phyloP scores from a whole-genome alignment of 1,140 invertebrate species.

The Apis laboriosa region DNA sequence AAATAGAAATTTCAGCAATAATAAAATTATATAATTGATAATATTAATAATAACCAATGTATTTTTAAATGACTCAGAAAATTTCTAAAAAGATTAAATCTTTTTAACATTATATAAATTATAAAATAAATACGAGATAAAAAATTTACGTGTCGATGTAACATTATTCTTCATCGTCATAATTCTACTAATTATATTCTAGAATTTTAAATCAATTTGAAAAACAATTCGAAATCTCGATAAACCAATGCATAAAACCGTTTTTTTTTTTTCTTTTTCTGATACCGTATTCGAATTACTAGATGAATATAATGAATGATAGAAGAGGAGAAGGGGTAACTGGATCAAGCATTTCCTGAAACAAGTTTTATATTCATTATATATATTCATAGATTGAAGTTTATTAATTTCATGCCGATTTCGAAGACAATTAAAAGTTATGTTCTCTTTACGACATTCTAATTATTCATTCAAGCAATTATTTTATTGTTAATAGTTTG shows the following conservation, averaged over 20 bases:
- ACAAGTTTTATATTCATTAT: neutral
- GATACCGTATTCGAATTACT: neutral
- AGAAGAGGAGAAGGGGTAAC: neutral
- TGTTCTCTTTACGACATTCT: too few relatives aligned
- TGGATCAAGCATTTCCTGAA: neutral
- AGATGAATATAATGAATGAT: neutral
- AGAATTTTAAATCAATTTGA: neutral
- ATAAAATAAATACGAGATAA: neutral
- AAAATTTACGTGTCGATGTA: neutral
- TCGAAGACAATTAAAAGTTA: constrained; percentile 41
- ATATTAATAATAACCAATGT: too few relatives aligned
- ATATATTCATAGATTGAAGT: neutral
- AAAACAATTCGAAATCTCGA: neutral
- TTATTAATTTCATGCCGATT: constrained; percentile 27
- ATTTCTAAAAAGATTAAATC: neutral
- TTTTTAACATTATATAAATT: neutral
- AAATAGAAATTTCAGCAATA: too few relatives aligned
- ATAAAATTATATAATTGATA: too few relatives aligned
- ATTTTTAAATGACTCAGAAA: neutral
- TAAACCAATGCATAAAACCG: neutral
- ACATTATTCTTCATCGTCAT: neutral
- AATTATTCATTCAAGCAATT: neutral
- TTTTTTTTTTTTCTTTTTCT: neutral
- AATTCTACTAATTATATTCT: neutral
- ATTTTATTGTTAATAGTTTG: neutral